These are phyloP conservation scores for Talpa occidentalis DNA, from an alignment of 2,113 vertebrate species.

Conservation along the genomic window DNA sequence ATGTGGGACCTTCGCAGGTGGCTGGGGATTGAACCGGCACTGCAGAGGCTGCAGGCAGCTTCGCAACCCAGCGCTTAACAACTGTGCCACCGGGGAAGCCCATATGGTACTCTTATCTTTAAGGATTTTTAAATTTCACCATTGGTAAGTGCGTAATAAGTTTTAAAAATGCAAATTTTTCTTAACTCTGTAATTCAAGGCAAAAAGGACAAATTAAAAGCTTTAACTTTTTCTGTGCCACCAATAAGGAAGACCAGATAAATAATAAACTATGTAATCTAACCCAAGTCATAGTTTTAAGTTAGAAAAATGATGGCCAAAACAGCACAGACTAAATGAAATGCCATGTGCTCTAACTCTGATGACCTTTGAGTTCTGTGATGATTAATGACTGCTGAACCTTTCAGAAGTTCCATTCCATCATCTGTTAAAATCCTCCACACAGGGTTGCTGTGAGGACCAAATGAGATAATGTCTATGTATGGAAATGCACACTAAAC, in stretches of 20 bases:
- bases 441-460: not conserved
- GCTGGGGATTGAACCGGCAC: too few relatives aligned
- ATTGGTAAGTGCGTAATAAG: not conserved
- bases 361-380: not conserved
- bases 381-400: not conserved
- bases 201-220: slow-evolving; percentile 11
- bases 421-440: not conserved
- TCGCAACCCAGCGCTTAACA: too few relatives aligned
- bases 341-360: not conserved
- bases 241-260: not conserved
- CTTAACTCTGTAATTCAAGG: not conserved
- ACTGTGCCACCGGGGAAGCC: too few relatives aligned
- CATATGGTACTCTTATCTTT: not conserved
- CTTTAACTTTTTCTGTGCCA: not conserved
- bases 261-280: slow-evolving; percentile 1
- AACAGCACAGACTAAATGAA: not conserved
- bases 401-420: not conserved
- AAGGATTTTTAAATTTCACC: not conserved
- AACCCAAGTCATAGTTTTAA: not conserved
- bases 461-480: not conserved
- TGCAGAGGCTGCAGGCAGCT: too few relatives aligned
- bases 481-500: not conserved
- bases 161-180: not conserved
- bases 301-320: not conserved
- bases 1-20: too few relatives aligned